These are phyloP conservation scores for Protosalanx chinensis DNA, from an alignment of 2,797 vertebrate species.

Conservation along the genomic window DNA sequence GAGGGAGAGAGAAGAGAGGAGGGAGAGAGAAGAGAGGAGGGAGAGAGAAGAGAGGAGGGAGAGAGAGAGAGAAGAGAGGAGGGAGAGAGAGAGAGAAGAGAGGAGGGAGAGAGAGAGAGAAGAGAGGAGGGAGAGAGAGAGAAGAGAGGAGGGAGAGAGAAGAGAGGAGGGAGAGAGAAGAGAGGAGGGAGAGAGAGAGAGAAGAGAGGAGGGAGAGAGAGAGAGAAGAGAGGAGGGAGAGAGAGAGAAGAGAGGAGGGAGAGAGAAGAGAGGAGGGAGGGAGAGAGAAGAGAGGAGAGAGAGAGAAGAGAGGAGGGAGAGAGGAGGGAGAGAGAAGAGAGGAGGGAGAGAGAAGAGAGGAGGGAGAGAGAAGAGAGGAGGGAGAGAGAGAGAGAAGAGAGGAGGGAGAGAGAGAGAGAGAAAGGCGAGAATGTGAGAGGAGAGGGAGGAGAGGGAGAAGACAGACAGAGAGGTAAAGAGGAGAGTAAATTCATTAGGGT, in stretches of 20 bases:
- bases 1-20: neutral
- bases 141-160: neutral
- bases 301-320: neutral
- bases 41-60: neutral
- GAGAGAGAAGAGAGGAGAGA: neutral
- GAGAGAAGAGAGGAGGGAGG: neutral
- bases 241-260: neutral
- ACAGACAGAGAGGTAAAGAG: too few relatives aligned
- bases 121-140: neutral
- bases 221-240: rapidly evolving
- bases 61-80: neutral
- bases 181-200: neutral
- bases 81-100: neutral
- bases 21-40: neutral
- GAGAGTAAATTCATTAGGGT: too few relatives aligned
- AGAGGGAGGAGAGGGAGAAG: too few relatives aligned
- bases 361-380: too few relatives aligned
- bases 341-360: too few relatives aligned
- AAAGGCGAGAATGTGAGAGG: too few relatives aligned
- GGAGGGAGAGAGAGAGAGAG: neutral
- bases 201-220: neutral
- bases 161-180: neutral
- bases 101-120: neutral
- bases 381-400: neutral
- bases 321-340: too few relatives aligned